Evolutionary conservation across 1,140 invertebrate species (phyloP).

Genomic region (Spodoptera frugiperda): DNA sequence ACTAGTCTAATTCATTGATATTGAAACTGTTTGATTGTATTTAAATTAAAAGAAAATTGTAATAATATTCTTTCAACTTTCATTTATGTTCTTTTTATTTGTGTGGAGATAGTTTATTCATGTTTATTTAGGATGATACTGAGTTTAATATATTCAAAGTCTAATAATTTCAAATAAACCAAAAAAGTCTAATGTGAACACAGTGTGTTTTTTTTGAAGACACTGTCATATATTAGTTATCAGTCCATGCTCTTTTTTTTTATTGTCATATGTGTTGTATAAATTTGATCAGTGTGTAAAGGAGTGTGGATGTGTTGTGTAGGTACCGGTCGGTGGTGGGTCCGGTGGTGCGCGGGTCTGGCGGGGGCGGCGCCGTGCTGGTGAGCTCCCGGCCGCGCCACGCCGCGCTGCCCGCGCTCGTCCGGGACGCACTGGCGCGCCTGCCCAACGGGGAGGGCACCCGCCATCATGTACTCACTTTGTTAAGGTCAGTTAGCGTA

Average conservation of each 20-base stretch:
- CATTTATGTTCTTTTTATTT: too few relatives aligned
- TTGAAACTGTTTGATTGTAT: background rate
- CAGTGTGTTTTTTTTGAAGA: too few relatives aligned
- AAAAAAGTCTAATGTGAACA: too few relatives aligned
- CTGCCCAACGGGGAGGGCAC: slow-evolving; percentile 98
- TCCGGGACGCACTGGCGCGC: slow-evolving; percentile 96
- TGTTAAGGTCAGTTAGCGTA: slow-evolving; percentile 66
- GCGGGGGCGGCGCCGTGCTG: slow-evolving; percentile 95
- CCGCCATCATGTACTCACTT: slow-evolving; percentile 91
- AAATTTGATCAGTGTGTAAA: too few relatives aligned
- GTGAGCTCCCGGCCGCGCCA: slow-evolving; percentile 95
- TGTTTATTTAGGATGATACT: too few relatives aligned
- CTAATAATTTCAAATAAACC: too few relatives aligned
- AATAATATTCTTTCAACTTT: too few relatives aligned
- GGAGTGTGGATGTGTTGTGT: background rate
- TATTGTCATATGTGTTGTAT: background rate
- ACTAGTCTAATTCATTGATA: background rate
- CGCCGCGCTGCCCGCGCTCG: slow-evolving; percentile 96
- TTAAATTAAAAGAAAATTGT: too few relatives aligned
- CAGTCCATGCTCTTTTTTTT: too few relatives aligned
- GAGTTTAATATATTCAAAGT: too few relatives aligned
- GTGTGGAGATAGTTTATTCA: too few relatives aligned
- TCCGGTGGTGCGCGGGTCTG: slow-evolving; percentile 74
- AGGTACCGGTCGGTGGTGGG: slow-evolving; percentile 70
- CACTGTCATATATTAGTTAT: too few relatives aligned